Percentiles rank a stretch among this genome's conserved stretches.
Conservation (phyloP, 2,113 vertebrate genomes). For the Rhinoderma darwinii region DNA sequence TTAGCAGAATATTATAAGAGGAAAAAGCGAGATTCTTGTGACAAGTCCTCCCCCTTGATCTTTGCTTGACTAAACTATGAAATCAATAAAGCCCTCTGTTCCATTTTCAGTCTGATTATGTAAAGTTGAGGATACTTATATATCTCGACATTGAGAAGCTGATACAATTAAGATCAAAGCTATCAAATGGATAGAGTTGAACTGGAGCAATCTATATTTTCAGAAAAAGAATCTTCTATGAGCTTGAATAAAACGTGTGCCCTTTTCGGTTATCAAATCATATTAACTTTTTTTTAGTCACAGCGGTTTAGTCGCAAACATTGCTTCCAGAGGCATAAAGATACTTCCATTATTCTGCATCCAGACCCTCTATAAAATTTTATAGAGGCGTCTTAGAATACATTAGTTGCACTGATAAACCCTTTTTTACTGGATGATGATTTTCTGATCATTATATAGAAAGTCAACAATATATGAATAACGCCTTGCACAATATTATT, state of each 20-base stretch:
- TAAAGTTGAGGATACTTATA: slow-evolving; percentile 55
- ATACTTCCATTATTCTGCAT: slow-evolving; percentile 62
- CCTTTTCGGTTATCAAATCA: slow-evolving; percentile 68
- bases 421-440: too few species aligned
- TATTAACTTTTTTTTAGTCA: slow-evolving; percentile 64
- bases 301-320: slow-evolving; percentile 62
- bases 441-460: too few species aligned
- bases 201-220: slow-evolving; percentile 59
- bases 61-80: slow-evolving; percentile 53
- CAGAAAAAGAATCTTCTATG: slow-evolving; percentile 31
- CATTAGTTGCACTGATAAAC: slow-evolving; percentile 53
- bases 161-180: slow-evolving; percentile 61
- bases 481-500: neutral
- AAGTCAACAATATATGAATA: too few species aligned
- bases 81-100: slow-evolving; percentile 55
- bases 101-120: slow-evolving; percentile 53
- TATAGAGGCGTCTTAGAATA: slow-evolving; percentile 60
- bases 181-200: slow-evolving; percentile 57
- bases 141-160: slow-evolving; percentile 54
- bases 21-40: neutral
- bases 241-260: slow-evolving; percentile 61
- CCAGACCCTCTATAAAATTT: slow-evolving; percentile 59
- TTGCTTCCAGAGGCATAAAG: slow-evolving; percentile 63
- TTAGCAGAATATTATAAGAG: neutral
- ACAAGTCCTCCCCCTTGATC: slow-evolving; percentile 34